Percentiles rank a stretch among this genome's conserved stretches.
phyloP scores from a whole-genome alignment of 2,113 vertebrate genomes.

The Pheucticus melanocephalus region DNA sequence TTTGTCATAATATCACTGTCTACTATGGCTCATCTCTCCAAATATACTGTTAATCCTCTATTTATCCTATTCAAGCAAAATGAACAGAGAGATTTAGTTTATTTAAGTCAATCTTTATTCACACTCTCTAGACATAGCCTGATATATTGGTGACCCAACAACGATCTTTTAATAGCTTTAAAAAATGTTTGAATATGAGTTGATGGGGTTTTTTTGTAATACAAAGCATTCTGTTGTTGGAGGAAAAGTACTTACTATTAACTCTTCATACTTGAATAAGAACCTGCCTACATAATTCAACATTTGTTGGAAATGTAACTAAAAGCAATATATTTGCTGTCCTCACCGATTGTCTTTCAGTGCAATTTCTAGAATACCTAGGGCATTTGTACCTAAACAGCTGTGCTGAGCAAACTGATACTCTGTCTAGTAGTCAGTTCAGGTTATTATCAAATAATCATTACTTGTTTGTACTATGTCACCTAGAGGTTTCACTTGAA shows the following conservation, averaged over 20 bases:
- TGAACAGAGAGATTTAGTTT: neutral
- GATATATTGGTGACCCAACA: neutral
- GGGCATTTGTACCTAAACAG: neutral
- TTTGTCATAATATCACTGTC: neutral
- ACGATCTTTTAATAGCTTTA: neutral
- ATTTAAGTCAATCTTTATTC: neutral
- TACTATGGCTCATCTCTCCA: neutral
- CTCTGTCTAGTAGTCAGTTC: neutral
- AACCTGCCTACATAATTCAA: neutral
- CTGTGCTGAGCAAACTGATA: neutral
- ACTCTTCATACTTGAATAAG: neutral
- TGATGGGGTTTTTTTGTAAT: neutral
- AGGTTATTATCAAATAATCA: neutral
- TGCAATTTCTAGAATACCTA: neutral
- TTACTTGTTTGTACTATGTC: conserved; percentile 12
- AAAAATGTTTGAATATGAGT: neutral
- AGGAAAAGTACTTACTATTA: neutral
- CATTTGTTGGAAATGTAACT: neutral
- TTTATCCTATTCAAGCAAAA: neutral
- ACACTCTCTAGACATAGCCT: neutral
- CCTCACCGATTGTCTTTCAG: neutral
- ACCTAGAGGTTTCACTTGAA: conserved; percentile 24
- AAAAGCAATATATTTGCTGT: neutral
- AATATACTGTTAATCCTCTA: neutral
- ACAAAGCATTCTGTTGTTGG: neutral